phyloP scores from a whole-genome alignment of 2,888 invertebrate genomes.

The Tupiocoris notatus region DNA sequence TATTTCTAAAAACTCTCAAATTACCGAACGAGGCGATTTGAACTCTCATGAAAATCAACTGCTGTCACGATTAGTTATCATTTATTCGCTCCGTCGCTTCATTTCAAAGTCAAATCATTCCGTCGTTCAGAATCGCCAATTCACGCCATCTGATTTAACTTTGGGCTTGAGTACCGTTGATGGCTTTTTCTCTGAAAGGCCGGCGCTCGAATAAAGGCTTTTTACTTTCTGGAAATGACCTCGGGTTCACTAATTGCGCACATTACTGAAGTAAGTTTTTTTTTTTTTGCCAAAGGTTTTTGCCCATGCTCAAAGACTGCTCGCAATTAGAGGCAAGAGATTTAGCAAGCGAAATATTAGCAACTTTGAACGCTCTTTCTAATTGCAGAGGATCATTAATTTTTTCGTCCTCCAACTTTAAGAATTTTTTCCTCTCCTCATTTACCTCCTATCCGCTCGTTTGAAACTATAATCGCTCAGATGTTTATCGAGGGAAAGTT shows the following conservation, averaged over 20 bases:
- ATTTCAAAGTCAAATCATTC: too few species aligned
- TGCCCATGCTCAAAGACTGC: constrained; percentile 5
- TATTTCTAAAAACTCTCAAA: too few species aligned
- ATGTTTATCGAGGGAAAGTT: too few species aligned
- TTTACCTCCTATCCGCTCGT: too few species aligned
- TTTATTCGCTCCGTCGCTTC: too few species aligned
- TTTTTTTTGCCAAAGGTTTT: constrained; percentile 22
- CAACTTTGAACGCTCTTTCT: constrained; percentile 32
- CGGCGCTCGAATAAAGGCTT: background rate
- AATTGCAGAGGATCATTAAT: constrained; percentile 34
- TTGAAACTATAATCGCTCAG: too few species aligned
- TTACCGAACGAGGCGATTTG: too few species aligned
- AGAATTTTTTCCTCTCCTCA: too few species aligned
- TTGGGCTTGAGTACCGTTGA: background rate
- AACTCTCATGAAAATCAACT: too few species aligned
- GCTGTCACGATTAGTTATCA: too few species aligned
- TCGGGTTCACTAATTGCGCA: constrained; percentile 11
- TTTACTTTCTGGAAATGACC: constrained; percentile 15
- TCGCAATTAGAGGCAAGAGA: constrained; percentile 33
- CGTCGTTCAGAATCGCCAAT: too few species aligned
- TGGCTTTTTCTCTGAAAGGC: background rate
- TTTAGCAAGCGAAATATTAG: constrained; percentile 35
- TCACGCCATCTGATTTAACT: background rate
- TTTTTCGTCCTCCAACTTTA: background rate
- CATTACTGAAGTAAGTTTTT: constrained; percentile 20